Conservation (phyloP, 1,140 invertebrate genomes). For the Tetramorium parvispinum region DNA sequence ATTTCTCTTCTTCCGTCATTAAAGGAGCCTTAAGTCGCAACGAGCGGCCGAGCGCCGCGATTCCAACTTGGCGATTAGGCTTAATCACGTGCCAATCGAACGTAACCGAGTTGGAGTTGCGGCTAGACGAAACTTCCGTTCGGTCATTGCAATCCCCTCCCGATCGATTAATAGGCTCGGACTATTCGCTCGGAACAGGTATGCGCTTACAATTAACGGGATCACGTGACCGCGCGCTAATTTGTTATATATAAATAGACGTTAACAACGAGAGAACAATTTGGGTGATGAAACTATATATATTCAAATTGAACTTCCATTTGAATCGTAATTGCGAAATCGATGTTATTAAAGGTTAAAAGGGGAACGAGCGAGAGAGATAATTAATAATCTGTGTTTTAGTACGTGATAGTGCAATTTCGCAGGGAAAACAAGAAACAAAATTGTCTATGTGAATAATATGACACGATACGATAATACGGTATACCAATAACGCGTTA, state of each 20-base stretch:
- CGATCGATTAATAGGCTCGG: slow-evolving; percentile 41
- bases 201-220: slow-evolving; percentile 3
- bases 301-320: background rate
- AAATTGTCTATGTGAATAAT: background rate
- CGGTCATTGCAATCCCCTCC: slow-evolving; percentile 14
- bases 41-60: background rate
- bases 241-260: slow-evolving; percentile 20
- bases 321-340: slow-evolving; percentile 2
- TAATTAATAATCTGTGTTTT: slow-evolving; percentile 18
- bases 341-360: background rate
- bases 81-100: slow-evolving; percentile 52
- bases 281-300: background rate
- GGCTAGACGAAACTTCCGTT: slow-evolving; percentile 15
- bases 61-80: slow-evolving; percentile 44
- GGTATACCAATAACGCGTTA: background rate
- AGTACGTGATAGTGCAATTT: background rate
- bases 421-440: background rate
- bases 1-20: slow-evolving; percentile 59
- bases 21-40: slow-evolving; percentile 53
- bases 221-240: slow-evolving; percentile 21
- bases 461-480: background rate
- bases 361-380: background rate
- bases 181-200: background rate
- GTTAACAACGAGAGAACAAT: background rate
- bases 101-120: background rate